Evolutionary conservation across 2,797 vertebrate species (phyloP).

Genomic region (Lepidocolaptes lacrymiger): DNA sequence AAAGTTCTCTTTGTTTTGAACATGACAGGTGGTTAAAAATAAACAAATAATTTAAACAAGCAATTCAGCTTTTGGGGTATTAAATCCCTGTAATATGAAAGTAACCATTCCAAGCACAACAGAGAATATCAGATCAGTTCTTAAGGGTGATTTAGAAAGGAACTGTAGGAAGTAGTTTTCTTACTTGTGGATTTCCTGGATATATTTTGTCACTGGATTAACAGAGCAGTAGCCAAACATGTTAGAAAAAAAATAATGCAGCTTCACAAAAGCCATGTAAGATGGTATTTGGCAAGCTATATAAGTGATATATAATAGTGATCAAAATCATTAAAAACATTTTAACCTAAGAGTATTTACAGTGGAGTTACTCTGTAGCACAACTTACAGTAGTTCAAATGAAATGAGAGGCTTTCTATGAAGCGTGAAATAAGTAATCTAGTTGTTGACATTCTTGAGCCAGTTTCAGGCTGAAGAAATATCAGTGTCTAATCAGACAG

Average conservation of each 20-base stretch:
- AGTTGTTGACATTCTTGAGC: background rate
- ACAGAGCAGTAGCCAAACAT: background rate
- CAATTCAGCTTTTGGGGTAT: background rate
- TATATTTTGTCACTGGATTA: background rate
- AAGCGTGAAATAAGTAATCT: background rate
- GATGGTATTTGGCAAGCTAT: background rate
- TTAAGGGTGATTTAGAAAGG: background rate
- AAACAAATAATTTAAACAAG: background rate
- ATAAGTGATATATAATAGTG: background rate
- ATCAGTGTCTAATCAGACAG: background rate
- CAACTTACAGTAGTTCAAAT: background rate
- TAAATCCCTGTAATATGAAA: background rate
- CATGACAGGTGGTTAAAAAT: background rate
- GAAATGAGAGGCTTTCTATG: background rate
- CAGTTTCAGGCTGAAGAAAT: background rate
- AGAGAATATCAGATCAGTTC: background rate
- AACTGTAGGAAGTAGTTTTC: background rate
- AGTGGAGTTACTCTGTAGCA: background rate
- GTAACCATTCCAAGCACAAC: background rate
- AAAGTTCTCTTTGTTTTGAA: background rate
- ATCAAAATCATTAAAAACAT: background rate
- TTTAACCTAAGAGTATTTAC: background rate
- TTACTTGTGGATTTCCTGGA: background rate
- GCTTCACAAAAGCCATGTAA: background rate
- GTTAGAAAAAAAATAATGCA: background rate